Conservation (phyloP, 2,797 vertebrate genomes). For the Eulemur coronatus region DNA sequence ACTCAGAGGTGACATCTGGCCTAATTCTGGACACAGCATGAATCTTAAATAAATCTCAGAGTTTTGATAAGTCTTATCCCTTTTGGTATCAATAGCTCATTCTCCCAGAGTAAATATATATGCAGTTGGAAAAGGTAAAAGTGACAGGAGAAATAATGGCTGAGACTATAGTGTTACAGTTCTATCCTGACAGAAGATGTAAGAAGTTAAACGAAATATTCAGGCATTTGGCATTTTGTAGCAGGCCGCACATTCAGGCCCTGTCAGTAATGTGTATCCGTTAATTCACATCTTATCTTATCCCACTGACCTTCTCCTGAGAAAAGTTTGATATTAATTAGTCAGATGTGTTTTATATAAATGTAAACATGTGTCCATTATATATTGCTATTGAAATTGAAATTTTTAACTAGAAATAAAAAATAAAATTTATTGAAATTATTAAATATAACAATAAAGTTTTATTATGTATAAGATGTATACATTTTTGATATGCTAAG, state of each 20-base stretch:
- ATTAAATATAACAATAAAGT: not conserved
- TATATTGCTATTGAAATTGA: not conserved
- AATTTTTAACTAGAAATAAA: not conserved
- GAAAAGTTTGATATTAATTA: not conserved
- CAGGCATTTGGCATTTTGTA: not conserved
- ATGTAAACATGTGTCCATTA: not conserved
- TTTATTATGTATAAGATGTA: not conserved
- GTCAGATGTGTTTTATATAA: not conserved
- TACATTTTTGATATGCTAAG: not conserved
- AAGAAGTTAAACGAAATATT: not conserved
- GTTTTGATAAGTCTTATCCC: not conserved
- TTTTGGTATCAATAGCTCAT: not conserved
- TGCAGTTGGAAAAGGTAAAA: not conserved
- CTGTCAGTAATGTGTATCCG: not conserved
- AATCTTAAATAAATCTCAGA: not conserved
- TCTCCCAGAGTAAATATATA: not conserved
- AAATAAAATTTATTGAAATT: not conserved
- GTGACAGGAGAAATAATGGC: not conserved
- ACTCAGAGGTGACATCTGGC: not conserved
- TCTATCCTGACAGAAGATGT: not conserved
- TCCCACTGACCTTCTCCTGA: not conserved
- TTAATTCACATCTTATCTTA: not conserved
- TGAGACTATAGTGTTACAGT: not conserved
- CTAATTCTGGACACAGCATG: not conserved
- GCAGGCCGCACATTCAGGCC: not conserved